Percentiles rank a stretch among this genome's conserved stretches.
Evolutionary conservation across 2,113 vertebrate genomes (phyloP).

Genomic region (Poeciliopsis turrubarensis): DNA sequence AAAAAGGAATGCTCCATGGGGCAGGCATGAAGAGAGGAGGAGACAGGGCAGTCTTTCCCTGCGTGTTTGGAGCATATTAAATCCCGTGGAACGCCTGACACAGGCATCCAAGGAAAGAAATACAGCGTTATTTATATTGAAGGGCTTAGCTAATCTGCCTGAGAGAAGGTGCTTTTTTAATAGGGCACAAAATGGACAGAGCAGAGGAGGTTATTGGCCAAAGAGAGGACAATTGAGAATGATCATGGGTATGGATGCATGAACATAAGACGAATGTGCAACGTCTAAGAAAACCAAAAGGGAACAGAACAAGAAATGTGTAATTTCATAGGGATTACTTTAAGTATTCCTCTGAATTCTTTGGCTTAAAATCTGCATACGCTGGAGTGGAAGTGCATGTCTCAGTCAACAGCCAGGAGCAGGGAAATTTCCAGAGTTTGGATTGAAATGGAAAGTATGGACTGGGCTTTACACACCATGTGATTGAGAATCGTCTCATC

Average conservation of each 20-base stretch:
- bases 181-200: constrained; percentile 55
- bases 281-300: constrained; percentile 44
- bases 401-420: background rate
- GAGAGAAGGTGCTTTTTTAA: constrained; percentile 39
- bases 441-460: constrained; percentile 25
- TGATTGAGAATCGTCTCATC: constrained; percentile 51
- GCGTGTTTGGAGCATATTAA: constrained; percentile 10
- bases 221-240: constrained; percentile 46
- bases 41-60: constrained; percentile 1
- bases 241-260: constrained; percentile 49
- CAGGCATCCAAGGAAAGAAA: constrained; percentile 14
- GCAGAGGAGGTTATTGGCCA: constrained; percentile 27
- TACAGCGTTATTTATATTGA: constrained; percentile 1
- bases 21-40: constrained; percentile 1
- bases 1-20: background rate
- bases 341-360: background rate
- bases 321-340: constrained; percentile 43
- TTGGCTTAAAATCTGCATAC: background rate
- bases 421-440: constrained; percentile 30
- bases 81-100: constrained; percentile 17
- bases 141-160: constrained; percentile 23
- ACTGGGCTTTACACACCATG: constrained; percentile 33
- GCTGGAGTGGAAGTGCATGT: background rate
- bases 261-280: constrained; percentile 35
- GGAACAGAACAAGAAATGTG: constrained; percentile 3